Conservation (phyloP, 92 coral and sea anemone genomes). For the Blastomussa wellsi region DNA sequence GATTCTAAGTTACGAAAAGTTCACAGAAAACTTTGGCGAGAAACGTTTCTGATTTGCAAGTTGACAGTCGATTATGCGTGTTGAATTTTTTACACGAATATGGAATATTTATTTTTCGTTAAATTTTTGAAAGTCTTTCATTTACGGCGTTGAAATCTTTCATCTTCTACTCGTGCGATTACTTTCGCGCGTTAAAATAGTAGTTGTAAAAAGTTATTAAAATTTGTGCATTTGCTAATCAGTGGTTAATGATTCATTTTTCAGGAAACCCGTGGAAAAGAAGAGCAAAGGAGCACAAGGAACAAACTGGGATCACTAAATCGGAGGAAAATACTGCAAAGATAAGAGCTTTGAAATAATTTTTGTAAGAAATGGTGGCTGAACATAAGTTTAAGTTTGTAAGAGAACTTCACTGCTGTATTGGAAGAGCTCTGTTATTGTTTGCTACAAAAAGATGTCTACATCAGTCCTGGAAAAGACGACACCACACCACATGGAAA, state of each 20-base stretch:
- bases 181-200: not conserved
- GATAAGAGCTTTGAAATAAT: conserved; percentile 1
- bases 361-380: not conserved
- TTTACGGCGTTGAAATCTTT: too few relatives aligned
- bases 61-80: too few relatives aligned
- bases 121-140: too few relatives aligned
- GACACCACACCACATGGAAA: not conserved
- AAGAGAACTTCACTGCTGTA: not conserved
- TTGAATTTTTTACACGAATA: too few relatives aligned
- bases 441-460: not conserved
- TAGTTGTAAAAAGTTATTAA: not conserved
- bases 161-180: not conserved
- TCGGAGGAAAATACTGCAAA: not conserved
- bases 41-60: too few relatives aligned
- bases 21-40: too few relatives aligned
- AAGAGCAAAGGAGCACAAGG: not conserved
- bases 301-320: not conserved
- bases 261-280: not conserved
- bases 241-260: not conserved
- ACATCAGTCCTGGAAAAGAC: not conserved
- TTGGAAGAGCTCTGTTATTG: not conserved
- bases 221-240: not conserved
- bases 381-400: not conserved
- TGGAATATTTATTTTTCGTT: too few relatives aligned
- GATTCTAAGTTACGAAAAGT: too few relatives aligned